A percentile compares a stretch with the other conserved stretches of the same genome.
Conservation (phyloP, 2,888 invertebrate genomes). For the Microplitis deprimator region DNA sequence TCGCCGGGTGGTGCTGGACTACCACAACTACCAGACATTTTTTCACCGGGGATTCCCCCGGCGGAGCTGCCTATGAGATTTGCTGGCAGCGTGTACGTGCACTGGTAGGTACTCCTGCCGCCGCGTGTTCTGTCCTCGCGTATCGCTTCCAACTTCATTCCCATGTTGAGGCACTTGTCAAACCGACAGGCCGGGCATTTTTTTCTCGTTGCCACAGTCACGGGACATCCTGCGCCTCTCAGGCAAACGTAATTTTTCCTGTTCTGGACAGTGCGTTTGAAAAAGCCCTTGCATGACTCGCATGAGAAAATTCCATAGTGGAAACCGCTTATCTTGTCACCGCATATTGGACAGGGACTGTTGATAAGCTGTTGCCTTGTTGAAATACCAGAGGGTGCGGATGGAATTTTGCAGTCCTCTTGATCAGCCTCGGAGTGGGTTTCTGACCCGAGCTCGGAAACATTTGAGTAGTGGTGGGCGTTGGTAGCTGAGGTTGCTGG, state of each 20-base stretch:
- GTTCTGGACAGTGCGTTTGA: conserved; percentile 98
- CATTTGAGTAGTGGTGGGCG: conserved; percentile 60
- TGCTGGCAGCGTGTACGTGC: conserved; percentile 89
- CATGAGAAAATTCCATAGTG: conserved; percentile 99
- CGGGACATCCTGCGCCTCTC: conserved; percentile 91
- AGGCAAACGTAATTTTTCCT: conserved; percentile 96
- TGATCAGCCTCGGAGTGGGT: conserved; percentile 55
- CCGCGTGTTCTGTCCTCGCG: conserved; percentile 95
- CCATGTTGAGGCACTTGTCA: conserved; percentile 94
- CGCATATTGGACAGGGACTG: conserved; percentile 95
- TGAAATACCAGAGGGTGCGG: conserved; percentile 84
- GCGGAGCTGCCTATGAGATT: conserved; percentile 73
- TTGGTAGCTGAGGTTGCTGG: conserved; percentile 59
- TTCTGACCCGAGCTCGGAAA: conserved; percentile 62
- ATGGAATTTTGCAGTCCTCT: conserved; percentile 66
- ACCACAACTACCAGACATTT: conserved; percentile 61
- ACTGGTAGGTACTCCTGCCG: conserved; percentile 96
- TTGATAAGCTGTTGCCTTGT: conserved; percentile 88
- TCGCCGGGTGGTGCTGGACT: conserved; percentile 68
- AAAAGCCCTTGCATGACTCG: conserved; percentile 98
- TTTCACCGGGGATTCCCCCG: conserved; percentile 72
- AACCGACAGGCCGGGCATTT: conserved; percentile 98
- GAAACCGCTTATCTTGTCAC: conserved; percentile 96
- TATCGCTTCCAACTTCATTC: conserved; percentile 98
- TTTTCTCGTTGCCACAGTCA: conserved; percentile 93